Evolutionary conservation across 2,113 vertebrate genomes (phyloP).

Genomic region (Oreochromis aureus): DNA sequence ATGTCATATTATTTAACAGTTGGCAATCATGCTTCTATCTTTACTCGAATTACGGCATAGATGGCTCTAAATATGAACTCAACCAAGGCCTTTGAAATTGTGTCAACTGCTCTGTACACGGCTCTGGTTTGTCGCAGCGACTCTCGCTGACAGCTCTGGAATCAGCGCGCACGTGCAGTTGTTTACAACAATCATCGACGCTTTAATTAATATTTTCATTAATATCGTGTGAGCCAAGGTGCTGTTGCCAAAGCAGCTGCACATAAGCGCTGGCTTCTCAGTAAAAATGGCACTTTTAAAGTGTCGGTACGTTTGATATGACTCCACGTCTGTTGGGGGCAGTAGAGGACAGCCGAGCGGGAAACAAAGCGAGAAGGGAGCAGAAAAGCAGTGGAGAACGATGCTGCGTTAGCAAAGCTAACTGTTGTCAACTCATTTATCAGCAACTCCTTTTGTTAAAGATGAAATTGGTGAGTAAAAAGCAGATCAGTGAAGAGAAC

Average conservation of each 20-base stretch:
- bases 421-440: neutral
- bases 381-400: neutral
- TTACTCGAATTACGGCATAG: rapidly evolving
- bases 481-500: neutral
- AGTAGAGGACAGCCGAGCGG: rapidly evolving
- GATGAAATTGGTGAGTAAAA: conserved; percentile 64
- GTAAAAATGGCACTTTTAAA: rapidly evolving
- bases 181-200: neutral
- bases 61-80: rapidly evolving
- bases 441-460: neutral
- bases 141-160: neutral
- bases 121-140: neutral
- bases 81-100: neutral
- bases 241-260: rapidly evolving
- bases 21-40: rapidly evolving
- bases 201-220: neutral
- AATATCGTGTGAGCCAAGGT: neutral
- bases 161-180: neutral
- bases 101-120: rapidly evolving
- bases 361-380: neutral
- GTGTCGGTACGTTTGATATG: rapidly evolving
- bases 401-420: neutral
- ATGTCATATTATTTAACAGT: neutral
- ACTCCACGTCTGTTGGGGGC: conserved; percentile 21
- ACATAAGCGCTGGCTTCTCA: neutral